Evolutionary conservation across 2,888 invertebrate species (phyloP), one percentile per base, ranked within the genome.

Genomic region (Aphodius sticticus): DNA sequence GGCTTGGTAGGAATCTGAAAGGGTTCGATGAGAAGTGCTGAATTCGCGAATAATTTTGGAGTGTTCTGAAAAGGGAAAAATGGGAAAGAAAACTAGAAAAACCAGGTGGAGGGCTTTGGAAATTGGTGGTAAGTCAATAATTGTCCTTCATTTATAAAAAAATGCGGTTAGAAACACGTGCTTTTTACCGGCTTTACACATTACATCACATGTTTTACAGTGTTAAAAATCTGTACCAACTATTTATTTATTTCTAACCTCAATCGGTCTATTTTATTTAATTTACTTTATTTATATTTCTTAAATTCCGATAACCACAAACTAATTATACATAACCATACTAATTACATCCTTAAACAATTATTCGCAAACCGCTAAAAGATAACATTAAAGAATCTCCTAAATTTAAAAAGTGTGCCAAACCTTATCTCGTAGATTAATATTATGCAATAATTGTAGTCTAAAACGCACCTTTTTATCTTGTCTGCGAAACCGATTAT

Each of bases 41-140:
- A 76, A 76, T 76, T 16, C 26, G 83, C 80, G 78, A 77, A 26
- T 26, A 26, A 26, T 26, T 26, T 26, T 26, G 26, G 53, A 53
- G 53, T 53, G 53, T 53, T 53, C 53, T 53, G 7, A 53, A 16
- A 76, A 78, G 79, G 81, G 74, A 79, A 87, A 86, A 84, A 92
- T 92, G 92, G 92, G 92, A 88, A 92, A 92, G 88, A 92, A 91
- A 89, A 90, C 90, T 83, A 90, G 91, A 86, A 93, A 92, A 89
- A 93, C 92, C 84, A 91, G 92, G 88, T 93, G 93, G 93, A 91
- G 92, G 88, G 91, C 92, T 84, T 90, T 93, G 84, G 90, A 91
- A 83, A 92, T 92, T 86, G 91, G 90, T 84, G 91, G 92, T 91
- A 86, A 90, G 87, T 53, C 2, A 12, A 9, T 53, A 53, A 53